Evolutionary conservation across 2,888 invertebrate genomes (phyloP), one percentile per base, ranked within the genome.

Genomic region (Morpho achilles): DNA sequence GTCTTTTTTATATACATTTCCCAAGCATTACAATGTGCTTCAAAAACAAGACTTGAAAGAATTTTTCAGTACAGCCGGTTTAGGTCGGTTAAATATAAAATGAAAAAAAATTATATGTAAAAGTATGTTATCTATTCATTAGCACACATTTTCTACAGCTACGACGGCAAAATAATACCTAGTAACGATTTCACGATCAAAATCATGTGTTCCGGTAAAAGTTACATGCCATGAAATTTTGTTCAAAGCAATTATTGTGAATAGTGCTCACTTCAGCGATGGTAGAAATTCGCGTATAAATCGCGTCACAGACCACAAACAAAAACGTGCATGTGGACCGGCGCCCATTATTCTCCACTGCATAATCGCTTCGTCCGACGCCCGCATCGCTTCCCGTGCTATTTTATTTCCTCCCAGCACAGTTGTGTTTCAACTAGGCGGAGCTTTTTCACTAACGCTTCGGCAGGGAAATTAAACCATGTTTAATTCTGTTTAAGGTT

Each of bases 251-350:
- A 89, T 90, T 88, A 88, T 87, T 80, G 84, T 84, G 87, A 88
- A 87, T 85, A 85, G 88, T 86, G 86, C 77, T 85, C 87, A 89
- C 86, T 88, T 88, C 82, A 82, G 82, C 83, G 81, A 84, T 80
- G 85, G 87, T 83, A 85, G 87, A 87, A 88, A 83, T 88, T 88
- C 86, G 79, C 79, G 84, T 84, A 89, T 90, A 90, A 89, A 90
- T 90, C 88, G 89, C 89, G 87, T 89, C 90, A 87, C 86, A 87
- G 87, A 87, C 89, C 90, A 87, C 90, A 89, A 90, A 90, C 89
- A 89, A 89, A 90, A 89, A 88, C 88, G 89, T 88, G 85, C 87
- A 90, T 87, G 89, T 86, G 87, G 89, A 88, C 87, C 84, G 85
- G 82, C 84, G 80, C 79, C 89, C 88, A 90, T 89, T 90, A 90